Conservation (phyloP, 1,140 invertebrate genomes). For the Prorops nasuta region DNA sequence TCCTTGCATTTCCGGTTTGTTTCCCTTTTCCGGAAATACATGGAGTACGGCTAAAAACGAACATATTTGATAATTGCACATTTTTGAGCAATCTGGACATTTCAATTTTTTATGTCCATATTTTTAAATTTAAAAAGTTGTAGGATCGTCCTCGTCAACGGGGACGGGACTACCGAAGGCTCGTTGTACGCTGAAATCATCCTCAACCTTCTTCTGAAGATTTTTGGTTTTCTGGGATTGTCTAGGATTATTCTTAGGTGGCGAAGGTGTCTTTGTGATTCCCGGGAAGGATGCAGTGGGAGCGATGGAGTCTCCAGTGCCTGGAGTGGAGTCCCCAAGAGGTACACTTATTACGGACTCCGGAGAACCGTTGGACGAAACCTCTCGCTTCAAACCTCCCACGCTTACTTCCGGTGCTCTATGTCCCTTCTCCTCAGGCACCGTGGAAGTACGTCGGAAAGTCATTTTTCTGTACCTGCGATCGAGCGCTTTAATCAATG, state of each 20-base stretch:
- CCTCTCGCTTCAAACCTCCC: constrained; percentile 13
- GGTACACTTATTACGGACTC: constrained; percentile 35
- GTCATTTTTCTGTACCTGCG: constrained; percentile 23
- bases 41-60: no score
- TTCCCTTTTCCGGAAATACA: no score
- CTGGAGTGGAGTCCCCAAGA: constrained; percentile 27
- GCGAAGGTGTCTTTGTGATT: constrained; percentile 22
- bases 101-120: no score
- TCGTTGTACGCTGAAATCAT: constrained; percentile 15
- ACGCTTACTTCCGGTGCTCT: constrained; percentile 9
- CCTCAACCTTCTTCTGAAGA: constrained; percentile 12
- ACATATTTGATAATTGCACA: no score
- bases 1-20: no score
- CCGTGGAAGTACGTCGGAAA: constrained; percentile 37
- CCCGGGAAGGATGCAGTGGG: constrained; percentile 35
- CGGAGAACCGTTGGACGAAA: constrained; percentile 35
- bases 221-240: no score
- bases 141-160: constrained; percentile 26
- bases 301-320: constrained; percentile 33
- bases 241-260: no score
- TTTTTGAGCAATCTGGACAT: no score
- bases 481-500: constrained; percentile 8
- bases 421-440: constrained; percentile 35
- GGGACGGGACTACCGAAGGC: constrained; percentile 41
- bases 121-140: constrained; percentile 17